These are phyloP conservation scores for Poecilia picta DNA, from an alignment of 2,797 vertebrate genomes.

Conservation along the genomic window DNA sequence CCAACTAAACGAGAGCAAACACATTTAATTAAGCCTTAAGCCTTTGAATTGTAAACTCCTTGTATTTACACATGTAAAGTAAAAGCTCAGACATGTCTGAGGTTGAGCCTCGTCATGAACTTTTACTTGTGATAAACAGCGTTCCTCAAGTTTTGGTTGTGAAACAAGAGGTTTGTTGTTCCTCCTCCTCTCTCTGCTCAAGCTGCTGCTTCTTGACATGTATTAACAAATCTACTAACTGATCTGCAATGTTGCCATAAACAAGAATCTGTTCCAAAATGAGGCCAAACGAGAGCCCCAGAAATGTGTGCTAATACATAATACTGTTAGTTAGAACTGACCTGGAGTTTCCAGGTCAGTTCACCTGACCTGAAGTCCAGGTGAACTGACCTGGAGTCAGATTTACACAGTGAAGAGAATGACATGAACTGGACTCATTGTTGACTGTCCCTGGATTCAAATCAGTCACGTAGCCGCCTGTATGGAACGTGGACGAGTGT, in stretches of 20 bases:
- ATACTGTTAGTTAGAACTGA: not conserved
- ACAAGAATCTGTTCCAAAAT: conserved; percentile 7
- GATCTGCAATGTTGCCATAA: not conserved
- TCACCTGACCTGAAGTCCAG: no score
- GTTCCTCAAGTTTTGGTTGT: not conserved
- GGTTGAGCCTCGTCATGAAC: not conserved
- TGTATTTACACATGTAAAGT: not conserved
- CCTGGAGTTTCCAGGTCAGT: not conserved
- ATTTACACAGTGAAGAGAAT: not conserved
- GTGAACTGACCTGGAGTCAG: not conserved
- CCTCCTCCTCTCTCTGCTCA: not conserved
- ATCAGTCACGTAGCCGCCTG: not conserved
- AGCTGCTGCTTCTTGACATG: not conserved
- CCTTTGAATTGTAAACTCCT: not conserved
- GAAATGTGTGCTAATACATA: conserved; percentile 12
- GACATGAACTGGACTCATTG: not conserved
- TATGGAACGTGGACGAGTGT: not conserved
- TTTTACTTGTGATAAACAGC: not conserved
- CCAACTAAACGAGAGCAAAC: not conserved
- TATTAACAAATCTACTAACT: not conserved
- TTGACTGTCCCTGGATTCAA: not conserved
- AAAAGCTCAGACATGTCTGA: not conserved
- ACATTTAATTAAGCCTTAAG: not conserved
- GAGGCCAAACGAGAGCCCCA: conserved; percentile 14
- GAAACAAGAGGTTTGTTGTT: not conserved